Evolutionary conservation across 1,140 invertebrate genomes (phyloP), one percentile per base, ranked within the genome.

Genomic region (Apis florea): DNA sequence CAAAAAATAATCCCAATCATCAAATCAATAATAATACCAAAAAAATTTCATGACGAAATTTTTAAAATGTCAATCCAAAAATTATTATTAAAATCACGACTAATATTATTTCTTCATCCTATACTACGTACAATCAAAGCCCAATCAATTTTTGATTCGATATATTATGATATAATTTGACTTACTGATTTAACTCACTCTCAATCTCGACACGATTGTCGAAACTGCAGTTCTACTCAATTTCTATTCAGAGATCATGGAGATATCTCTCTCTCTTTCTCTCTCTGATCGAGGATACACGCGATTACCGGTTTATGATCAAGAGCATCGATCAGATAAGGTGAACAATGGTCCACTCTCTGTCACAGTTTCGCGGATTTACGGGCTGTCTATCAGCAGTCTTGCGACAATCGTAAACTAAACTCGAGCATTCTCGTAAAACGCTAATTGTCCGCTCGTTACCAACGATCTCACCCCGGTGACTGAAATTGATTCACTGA

Each of bases 261-360:
- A 40, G 6, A n/a, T 6, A 2, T 13, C 11, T 10, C 15, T 24
- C 47, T 26, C 10, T 15, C n/a, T 6, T 1, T 13, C 11, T 10
- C 15, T 24, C 47, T 26, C 10, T 15, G 2, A 9, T 8, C 5
- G 21, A 8, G 40, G 61, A 74, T 59, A 26, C 67, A 67, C 72
- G 63, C 40, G 72, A 81, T 81, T 49, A 64, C 59, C 67, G 49
- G 69, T 79, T 79, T 78, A 78, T 77, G 68, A 79, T 85, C 58
- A 84, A 74, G 31, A 40, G 0, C 49, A 49, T 26, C 31, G 26
- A 68, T 66, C n/a, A 76, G 21, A 56, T 19, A 68, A 12, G 15
- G 17, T 51, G n/a, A 82, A 68, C 61, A 49, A 31, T 49, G 21
- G 40, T 21, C 56, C 47, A 78, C 6, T 73, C 54, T 73, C 26